phyloP scores from a whole-genome alignment of 1,140 invertebrate genomes.

The Laupala kohalensis region DNA sequence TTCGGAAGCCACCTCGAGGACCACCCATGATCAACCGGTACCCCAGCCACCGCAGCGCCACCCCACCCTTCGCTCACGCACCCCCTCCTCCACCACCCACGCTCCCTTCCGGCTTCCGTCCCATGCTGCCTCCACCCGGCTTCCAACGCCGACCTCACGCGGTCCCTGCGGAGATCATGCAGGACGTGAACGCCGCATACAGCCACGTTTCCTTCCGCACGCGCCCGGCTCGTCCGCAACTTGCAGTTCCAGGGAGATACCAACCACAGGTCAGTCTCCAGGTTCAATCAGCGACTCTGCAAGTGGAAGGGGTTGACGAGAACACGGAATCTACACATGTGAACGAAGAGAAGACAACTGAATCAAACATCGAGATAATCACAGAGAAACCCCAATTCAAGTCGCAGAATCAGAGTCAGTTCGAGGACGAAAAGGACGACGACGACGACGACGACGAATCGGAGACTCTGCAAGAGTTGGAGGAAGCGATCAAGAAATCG shows the following conservation, averaged over 20 bases:
- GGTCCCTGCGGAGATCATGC: background rate
- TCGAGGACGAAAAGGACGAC: background rate
- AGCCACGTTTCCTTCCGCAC: background rate
- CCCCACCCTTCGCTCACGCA: too few relatives aligned
- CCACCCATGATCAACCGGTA: background rate
- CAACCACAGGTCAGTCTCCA: background rate
- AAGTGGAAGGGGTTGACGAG: background rate
- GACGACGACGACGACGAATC: background rate
- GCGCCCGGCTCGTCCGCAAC: background rate
- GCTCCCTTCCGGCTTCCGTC: background rate
- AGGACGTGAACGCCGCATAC: background rate
- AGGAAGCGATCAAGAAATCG: background rate
- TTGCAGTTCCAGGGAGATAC: background rate
- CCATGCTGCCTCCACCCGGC: background rate
- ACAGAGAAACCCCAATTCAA: too few relatives aligned
- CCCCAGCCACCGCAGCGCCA: background rate
- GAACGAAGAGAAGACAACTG: background rate
- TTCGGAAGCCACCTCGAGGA: background rate
- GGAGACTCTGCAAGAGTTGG: background rate
- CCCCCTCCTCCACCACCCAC: background rate
- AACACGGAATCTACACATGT: background rate
- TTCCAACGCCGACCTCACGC: background rate
- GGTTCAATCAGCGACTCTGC: background rate
- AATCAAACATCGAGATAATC: too few relatives aligned
- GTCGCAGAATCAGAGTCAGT: too few relatives aligned